A percentile compares a stretch with the other conserved stretches of the same genome.
Evolutionary conservation across 1,140 invertebrate genomes (phyloP).

Genomic region (Ctenoplectra terminalis): DNA sequence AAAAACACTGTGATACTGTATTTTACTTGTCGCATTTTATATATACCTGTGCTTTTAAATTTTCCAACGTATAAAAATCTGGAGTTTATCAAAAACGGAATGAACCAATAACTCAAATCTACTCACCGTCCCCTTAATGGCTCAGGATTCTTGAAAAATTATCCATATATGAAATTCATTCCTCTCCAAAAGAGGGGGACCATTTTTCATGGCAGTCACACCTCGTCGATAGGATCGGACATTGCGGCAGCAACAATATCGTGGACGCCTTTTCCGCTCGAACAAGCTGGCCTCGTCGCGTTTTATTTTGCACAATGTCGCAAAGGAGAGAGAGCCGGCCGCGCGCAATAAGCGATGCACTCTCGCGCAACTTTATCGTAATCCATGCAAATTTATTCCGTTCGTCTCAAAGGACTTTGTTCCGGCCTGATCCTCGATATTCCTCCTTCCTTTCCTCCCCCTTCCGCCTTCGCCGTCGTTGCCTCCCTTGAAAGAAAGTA

Average conservation of each 20-base stretch:
- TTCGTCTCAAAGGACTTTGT: constrained; percentile 46
- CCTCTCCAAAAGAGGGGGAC: not conserved
- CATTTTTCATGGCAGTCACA: constrained; percentile 1
- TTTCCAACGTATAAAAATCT: too few relatives aligned
- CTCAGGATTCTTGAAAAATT: not conserved
- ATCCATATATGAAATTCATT: not conserved
- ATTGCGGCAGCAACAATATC: not conserved
- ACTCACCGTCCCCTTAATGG: too few relatives aligned
- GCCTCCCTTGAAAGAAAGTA: constrained; percentile 30
- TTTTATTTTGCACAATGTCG: constrained; percentile 35
- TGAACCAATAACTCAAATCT: too few relatives aligned
- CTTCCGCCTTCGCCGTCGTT: not conserved
- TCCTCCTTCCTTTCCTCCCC: constrained; percentile 11
- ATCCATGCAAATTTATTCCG: constrained; percentile 56
- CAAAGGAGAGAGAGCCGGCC: not conserved
- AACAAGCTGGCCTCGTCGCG: not conserved
- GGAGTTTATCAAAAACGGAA: too few relatives aligned
- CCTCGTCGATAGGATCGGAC: constrained; percentile 6
- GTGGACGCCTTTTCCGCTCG: constrained; percentile 5
- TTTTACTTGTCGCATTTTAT: too few relatives aligned
- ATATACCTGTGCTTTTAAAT: too few relatives aligned
- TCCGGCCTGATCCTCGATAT: constrained; percentile 46
- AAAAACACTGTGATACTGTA: too few relatives aligned
- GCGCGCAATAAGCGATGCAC: constrained; percentile 45
- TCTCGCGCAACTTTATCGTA: constrained; percentile 50